Evolutionary conservation across 2,797 vertebrate genomes (phyloP), one percentile per base, ranked within the genome.

Genomic region (Borostomias antarcticus): DNA sequence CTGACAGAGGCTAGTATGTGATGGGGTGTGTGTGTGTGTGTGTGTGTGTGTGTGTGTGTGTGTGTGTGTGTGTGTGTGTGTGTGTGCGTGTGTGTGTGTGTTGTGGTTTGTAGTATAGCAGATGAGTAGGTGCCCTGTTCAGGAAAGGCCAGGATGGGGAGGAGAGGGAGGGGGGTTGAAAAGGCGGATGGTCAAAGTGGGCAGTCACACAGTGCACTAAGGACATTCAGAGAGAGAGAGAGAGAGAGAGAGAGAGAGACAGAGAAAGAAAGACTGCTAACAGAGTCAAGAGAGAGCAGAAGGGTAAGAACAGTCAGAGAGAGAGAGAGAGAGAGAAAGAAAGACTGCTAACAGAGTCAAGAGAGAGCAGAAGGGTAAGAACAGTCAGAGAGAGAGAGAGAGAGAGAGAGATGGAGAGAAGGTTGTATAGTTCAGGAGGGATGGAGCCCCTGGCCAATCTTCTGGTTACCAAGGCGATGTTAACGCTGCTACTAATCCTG

Each of bases 111-210:
- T n/a, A 17, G 13, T 43, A 35, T 59, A 17, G 21, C 6, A n/a
- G 30, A 32, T 25, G 40, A 15, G 21, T 25, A 43, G 35, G 23
- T 52, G 21, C 35, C 51, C 51, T 25, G 8, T 67, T 76, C 82
- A 83, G 84, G 84, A 86, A 85, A 75, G 61, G 8, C 25, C 58
- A 54, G 63, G 35, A n/a, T 58, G 53, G 47, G 19, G 35, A 45
- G 21, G 45, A 30, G 48, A 7, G 52, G 54, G 28, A 5, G 57
- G 73, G 65, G 19, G 57, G 69, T 66, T 75, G 47, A 80, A 85
- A 73, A 78, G 66, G 69, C 75, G 60, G 70, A 45, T 33, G 25
- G 54, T 43, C 45, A 32, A 45, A 37, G 15, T 25, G 47, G 64
- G 64, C 10, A 8, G 32, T 54, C 66, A n/a, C 66, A n/a, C 77